Conservation (phyloP, 2,888 invertebrate genomes). For the Rosalia funebris region DNA sequence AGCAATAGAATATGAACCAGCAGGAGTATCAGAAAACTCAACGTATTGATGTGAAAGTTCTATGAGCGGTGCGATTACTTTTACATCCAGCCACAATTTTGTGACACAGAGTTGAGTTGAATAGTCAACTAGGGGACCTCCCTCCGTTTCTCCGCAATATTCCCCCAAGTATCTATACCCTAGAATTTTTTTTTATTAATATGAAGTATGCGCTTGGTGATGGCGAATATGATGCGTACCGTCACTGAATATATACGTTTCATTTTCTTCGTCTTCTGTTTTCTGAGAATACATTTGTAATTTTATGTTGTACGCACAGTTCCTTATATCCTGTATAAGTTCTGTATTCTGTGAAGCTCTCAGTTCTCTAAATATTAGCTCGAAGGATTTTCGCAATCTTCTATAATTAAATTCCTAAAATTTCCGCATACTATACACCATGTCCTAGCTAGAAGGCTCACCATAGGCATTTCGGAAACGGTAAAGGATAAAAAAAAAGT, state of each 20-base stretch:
- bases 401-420: constrained; percentile 36
- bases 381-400: constrained; percentile 34
- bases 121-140: background rate
- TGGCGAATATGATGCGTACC: background rate
- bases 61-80: constrained; percentile 37
- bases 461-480: no score
- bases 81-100: constrained; percentile 36
- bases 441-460: no score
- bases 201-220: background rate
- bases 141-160: constrained; percentile 9
- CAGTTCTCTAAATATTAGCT: constrained; percentile 36
- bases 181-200: background rate
- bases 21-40: constrained; percentile 46
- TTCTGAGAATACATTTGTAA: constrained; percentile 15
- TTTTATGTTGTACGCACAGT: constrained; percentile 21
- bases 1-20: constrained; percentile 42
- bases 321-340: constrained; percentile 29
- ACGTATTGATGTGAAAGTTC: constrained; percentile 45
- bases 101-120: constrained; percentile 20
- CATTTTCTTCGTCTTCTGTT: background rate
- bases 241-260: background rate
- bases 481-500: no score
- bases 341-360: constrained; percentile 14
- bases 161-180: background rate
- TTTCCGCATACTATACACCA: no score